These are phyloP conservation scores for Xenopus petersii DNA, from an alignment of 2,797 vertebrate species.

Conservation along the genomic window DNA sequence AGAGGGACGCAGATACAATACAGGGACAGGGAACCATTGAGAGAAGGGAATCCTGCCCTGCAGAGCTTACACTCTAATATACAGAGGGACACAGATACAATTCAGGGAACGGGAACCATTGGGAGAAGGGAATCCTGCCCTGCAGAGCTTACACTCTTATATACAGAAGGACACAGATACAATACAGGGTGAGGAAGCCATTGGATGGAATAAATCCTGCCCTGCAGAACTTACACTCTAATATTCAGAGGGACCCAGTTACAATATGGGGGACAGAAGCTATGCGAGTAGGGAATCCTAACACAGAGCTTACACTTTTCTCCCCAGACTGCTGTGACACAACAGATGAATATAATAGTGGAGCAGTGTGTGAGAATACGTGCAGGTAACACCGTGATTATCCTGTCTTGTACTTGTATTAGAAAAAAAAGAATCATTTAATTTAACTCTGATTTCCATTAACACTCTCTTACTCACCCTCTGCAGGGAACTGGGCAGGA, in stretches of 20 bases:
- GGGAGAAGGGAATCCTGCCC: no score
- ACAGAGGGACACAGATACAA: no score
- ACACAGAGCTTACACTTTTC: constrained; percentile 2
- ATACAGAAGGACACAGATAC: background rate
- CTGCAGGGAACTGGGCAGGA: constrained; percentile 78
- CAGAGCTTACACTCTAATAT: background rate
- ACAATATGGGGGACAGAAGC: background rate
- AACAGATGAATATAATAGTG: constrained; percentile 90
- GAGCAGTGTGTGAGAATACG: constrained; percentile 80
- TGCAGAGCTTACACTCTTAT: background rate
- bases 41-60: background rate
- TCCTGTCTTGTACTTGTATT: background rate
- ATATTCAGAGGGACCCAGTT: background rate
- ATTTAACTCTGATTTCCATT: no score
- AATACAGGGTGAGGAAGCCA: background rate
- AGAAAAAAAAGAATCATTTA: background rate
- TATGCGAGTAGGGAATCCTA: background rate
- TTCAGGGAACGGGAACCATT: no score
- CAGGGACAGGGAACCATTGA: no score
- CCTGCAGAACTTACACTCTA: constrained; percentile 23
- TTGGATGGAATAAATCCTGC: constrained; percentile 2
- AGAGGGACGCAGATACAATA: background rate
- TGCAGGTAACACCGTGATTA: constrained; percentile 70
- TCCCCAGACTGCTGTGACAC: constrained; percentile 85
- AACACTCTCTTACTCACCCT: background rate